Evolutionary conservation across 2,888 invertebrate species (phyloP), one percentile per base, ranked within the genome.

Genomic region (Trissolcus brochymenae): DNA sequence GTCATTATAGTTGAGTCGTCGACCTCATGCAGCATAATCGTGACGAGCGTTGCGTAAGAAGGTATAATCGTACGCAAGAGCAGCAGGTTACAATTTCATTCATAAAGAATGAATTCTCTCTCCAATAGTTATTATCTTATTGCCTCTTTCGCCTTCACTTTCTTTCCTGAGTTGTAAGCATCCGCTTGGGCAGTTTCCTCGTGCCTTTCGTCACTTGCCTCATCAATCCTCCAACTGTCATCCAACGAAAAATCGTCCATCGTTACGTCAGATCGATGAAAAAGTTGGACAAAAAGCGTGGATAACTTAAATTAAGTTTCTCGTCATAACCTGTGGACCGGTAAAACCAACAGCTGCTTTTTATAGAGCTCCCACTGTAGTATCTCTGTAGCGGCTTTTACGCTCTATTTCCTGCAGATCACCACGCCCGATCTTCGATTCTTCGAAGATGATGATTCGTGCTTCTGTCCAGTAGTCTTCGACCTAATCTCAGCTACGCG

Each of bases 291-390:
- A 86, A 86, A 84, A 86, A 87, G 85, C 85, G 83, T 85, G 82
- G 83, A 86, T 87, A 87, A 88, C 87, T 87, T 86, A 85, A 88
- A 87, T 87, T 87, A 85, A 84, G 82, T 85, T 86, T 85, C 85
- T 82, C 84, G 82, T 85, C 84, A 85, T 86, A 86, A 85, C 82
- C 82, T 82, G 79, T 72, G 76, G 81, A 80, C 81, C 82, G 80
- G 83, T 84, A 85, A 84, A 86, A 84, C 84, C 85, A 84, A 87
- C 75, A 70, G 43, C 41, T 46, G 54, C 40, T 79, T 79, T 79
- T 74, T 79, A 75, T 43, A 43, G 57, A 41, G 56, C 59, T 46
- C 35, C 43, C 64, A 72, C 43, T 71, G 71, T 70, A 62, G 75
- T 77, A 77, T 72, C 72, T 79, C 64, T 57, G 25, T 55, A 9